phyloP scores from a whole-genome alignment of 2,888 invertebrate species.

The Eulithis testata region DNA sequence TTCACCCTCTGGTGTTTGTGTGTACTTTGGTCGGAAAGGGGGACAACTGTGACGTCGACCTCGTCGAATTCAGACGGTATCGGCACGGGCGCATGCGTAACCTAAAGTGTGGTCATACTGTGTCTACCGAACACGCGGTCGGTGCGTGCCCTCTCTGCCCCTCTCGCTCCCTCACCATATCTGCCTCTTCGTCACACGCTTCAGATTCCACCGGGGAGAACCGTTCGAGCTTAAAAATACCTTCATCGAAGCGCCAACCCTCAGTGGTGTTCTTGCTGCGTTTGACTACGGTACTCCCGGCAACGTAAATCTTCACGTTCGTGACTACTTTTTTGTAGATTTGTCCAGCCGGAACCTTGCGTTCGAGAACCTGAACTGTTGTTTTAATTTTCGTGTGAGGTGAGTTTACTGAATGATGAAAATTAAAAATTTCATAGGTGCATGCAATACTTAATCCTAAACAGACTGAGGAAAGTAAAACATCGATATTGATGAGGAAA shows the following conservation, averaged over 20 bases:
- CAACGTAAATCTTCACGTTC: slow-evolving; percentile 56
- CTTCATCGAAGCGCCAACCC: slow-evolving; percentile 63
- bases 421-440: slow-evolving; percentile 24
- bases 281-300: slow-evolving; percentile 57
- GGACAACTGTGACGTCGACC: slow-evolving; percentile 64
- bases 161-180: slow-evolving; percentile 62
- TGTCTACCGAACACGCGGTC: slow-evolving; percentile 74
- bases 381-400: slow-evolving; percentile 56
- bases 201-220: slow-evolving; percentile 63
- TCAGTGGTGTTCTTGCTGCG: slow-evolving; percentile 76
- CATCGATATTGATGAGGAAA: slow-evolving; percentile 33
- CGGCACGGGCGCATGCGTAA: slow-evolving; percentile 75
- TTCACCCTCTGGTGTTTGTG: slow-evolving; percentile 42
- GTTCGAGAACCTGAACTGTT: slow-evolving; percentile 46
- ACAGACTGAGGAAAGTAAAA: slow-evolving; percentile 32
- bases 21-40: slow-evolving; percentile 66
- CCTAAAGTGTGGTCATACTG: slow-evolving; percentile 62
- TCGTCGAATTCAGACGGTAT: slow-evolving; percentile 66
- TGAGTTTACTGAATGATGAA: slow-evolving; percentile 55
- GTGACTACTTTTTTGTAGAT: slow-evolving; percentile 65
- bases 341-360: slow-evolving; percentile 55
- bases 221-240: slow-evolving; percentile 77
- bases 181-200: slow-evolving; percentile 56
- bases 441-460: slow-evolving; percentile 30
- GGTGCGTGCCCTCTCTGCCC: slow-evolving; percentile 67